Conservation (phyloP, 2,797 vertebrate genomes). For the Poecile montanus region DNA sequence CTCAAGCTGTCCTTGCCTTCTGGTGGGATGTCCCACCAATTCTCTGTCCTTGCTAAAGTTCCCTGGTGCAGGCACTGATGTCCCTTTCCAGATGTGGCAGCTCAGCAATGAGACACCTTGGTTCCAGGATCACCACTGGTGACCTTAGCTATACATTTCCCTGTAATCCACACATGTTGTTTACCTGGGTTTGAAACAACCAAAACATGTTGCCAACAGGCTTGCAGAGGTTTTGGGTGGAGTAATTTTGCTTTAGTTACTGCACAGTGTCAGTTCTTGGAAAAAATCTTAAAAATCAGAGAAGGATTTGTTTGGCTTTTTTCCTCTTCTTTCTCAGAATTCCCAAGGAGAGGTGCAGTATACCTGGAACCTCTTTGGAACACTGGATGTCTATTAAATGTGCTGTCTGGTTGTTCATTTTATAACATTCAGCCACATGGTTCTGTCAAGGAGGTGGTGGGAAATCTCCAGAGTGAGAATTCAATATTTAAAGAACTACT, state of each 20-base stretch:
- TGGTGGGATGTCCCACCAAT: background rate
- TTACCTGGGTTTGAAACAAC: background rate
- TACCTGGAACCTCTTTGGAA: background rate
- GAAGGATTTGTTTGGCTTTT: rapidly evolving
- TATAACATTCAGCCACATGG: background rate
- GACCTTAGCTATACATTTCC: background rate
- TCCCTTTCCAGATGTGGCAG: background rate
- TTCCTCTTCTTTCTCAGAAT: background rate
- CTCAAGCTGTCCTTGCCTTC: background rate
- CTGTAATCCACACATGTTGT: background rate
- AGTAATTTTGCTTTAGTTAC: background rate
- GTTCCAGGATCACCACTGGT: background rate
- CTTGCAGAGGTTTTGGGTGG: background rate
- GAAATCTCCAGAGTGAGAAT: background rate
- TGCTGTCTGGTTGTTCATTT: background rate
- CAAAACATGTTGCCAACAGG: background rate
- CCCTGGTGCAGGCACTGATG: background rate
- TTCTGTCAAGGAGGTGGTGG: background rate
- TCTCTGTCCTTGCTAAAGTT: background rate
- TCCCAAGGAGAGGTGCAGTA: background rate
- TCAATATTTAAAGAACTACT: background rate
- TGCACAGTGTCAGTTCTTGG: background rate
- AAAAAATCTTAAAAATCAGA: background rate
- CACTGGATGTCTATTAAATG: background rate
- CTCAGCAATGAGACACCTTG: background rate